These are phyloP conservation scores for Takifugu bimaculatus DNA, from an alignment of 2,113 vertebrate species.

Conservation along the genomic window DNA sequence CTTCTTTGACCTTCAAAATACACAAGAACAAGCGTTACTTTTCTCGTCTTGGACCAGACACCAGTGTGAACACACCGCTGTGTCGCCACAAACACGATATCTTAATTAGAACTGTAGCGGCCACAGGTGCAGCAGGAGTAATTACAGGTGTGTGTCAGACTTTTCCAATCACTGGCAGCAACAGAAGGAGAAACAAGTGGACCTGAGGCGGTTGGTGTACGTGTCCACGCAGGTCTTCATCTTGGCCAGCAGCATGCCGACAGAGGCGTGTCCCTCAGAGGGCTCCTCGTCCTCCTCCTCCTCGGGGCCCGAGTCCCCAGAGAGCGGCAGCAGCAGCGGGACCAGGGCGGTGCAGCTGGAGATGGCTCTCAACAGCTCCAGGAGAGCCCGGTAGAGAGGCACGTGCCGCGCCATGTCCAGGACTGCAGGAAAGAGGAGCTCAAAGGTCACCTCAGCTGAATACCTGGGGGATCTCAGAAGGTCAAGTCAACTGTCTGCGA, in stretches of 20 bases:
- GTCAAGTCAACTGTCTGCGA: too few species aligned
- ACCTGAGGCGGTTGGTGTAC: conserved; percentile 96
- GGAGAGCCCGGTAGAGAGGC: conserved; percentile 89
- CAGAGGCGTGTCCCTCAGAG: conserved; percentile 88
- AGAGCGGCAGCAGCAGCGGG: conserved; percentile 89
- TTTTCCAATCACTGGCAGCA: too few species aligned
- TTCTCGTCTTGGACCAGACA: too few species aligned
- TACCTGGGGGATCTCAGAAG: too few species aligned
- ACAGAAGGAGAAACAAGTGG: too few species aligned
- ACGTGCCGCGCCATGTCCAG: conserved; percentile 98
- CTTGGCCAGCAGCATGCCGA: conserved; percentile 94
- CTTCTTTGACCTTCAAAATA: conserved; percentile 87
- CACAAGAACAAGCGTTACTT: neutral
- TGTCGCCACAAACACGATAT: too few species aligned
- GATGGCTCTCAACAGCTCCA: conserved; percentile 92
- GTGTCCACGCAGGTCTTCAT: conserved; percentile 99
- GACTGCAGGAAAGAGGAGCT: conserved; percentile 67
- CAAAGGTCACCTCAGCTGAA: too few species aligned
- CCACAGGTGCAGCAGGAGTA: too few species aligned
- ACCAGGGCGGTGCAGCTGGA: conserved; percentile 90
- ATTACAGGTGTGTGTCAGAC: too few species aligned
- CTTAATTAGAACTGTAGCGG: too few species aligned
- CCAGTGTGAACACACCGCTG: too few species aligned
- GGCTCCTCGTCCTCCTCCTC: conserved; percentile 87
- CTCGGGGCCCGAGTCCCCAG: conserved; percentile 78